Evolutionary conservation across 2,888 invertebrate species (phyloP), one percentile per base, ranked within the genome.

Genomic region (Metellina segmentata): DNA sequence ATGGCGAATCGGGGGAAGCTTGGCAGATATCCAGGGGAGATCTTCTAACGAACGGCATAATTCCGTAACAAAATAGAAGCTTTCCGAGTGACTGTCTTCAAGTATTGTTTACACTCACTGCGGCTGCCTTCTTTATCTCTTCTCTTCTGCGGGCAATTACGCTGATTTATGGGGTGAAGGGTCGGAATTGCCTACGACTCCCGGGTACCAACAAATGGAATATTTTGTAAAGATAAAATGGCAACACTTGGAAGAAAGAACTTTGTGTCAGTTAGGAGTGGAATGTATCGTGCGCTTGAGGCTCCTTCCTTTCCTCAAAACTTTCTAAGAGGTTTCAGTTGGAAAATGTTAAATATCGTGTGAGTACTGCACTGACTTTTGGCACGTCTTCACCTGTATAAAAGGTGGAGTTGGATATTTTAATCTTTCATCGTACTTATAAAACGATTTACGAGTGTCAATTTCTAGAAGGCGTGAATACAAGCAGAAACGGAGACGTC

Each of bases 51-150:
- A 81, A 69, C 48, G 13, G 82, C 48, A 82, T 72, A 71, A 71
- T 82, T 82, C 13, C 20, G 82, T 70, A 19, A 72, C 82, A 82
- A 19, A 70, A 52, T n/a, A 9, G 34, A 48, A 85, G n/a, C 20
- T 13, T 48, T 71, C 8, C 51, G 51, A 11, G 71, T 49, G 19
- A 75, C 74, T 75, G 83, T 83, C 51, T 51, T 52, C 74, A 52
- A 52, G 74, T n/a, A 61, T 85, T 85, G 85, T 85, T 85, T 85
- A 85, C 75, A 72, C 49, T 52, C 69, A 81, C 81, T 70, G 70
- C n/a, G 70, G 70, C 34, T 34, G 16, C 75, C 20, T 61, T 72
- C 61, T 85, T 52, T 52, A 61, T 61, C 61, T 78, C 51, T 6
- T 51, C 20, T 52, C 52, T 78, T 51, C 20, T 51, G 19, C n/a